Base-by-base conservation (phyloP, 2,113 vertebrate species). In the Egretta garzetta region DNA sequence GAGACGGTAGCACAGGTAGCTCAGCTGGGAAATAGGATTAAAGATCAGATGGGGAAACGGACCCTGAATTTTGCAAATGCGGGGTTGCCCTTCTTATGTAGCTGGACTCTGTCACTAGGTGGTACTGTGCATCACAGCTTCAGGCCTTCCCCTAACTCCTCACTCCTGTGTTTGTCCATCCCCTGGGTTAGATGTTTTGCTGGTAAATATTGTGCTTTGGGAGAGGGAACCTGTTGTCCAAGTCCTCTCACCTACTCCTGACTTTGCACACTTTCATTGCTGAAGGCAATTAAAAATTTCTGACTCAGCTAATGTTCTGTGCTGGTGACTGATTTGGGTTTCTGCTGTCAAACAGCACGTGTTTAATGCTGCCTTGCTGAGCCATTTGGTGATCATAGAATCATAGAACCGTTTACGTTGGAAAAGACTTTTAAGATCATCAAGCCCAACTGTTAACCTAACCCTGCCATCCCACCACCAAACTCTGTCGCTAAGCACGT, bases 41-140 rank as follows among this genome's bases (percentile, higher is more conserved):
- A 80, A 59, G 47, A 37, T 27, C 5, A 10, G 56, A 49, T 68
- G 18, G 41, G 28, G 39, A 77, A 95, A 32, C 0, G 0, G 21
- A 35, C 7, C 19, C 62, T 84, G 50, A 45, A 33, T 4, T 91
- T 90, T 22, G 26, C 18, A 49, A 55, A 47, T 0, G 1, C 0
- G 0, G 53, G 28, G 26, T 14, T 90, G 82, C 72, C 88, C 90
- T 93, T 85, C 68, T 80, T 55, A 21, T 20, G 83, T 62, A 96
- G 76, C 93, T 27, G 6, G 55, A 77, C 93, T 96, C 86, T 87
- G 96, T 95, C 96, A 96, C 96, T 97, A 97, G 96, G 90, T 97
- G 96, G 97, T 97, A 97, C 95, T 97, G 94, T 97, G 94, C 77
- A 93, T 96, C 94, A 59, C 74, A 68, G 87, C 96, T 97, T 96